phyloP scores from a whole-genome alignment of 37 sponge, comb jelly and placozoan genomes.

The Cliona cf. orientalis region DNA sequence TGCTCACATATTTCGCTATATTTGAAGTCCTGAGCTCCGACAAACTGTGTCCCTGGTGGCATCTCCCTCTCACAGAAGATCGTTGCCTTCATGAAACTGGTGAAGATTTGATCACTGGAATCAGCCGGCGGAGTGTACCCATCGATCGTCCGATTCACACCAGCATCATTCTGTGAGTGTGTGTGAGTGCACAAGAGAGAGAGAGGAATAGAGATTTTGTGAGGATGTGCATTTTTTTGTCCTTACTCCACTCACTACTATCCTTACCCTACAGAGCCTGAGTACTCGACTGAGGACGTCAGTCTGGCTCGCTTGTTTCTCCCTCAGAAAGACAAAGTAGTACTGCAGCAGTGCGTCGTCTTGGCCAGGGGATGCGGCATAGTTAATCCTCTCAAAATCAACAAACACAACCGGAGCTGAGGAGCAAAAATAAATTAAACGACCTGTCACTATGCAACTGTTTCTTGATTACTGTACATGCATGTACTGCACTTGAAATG shows the following conservation, averaged over 20 bases:
- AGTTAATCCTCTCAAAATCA: background rate
- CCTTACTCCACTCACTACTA: background rate
- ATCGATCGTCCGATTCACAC: no score
- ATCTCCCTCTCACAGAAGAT: conserved; percentile 24
- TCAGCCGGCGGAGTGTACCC: background rate
- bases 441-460: no score
- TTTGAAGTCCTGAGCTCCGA: conserved; percentile 1
- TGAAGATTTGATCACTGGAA: conserved; percentile 9
- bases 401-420: conserved; percentile 25
- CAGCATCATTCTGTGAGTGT: background rate
- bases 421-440: no score
- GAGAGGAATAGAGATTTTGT: background rate
- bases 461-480: no score
- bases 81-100: conserved; percentile 15
- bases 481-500: no score
- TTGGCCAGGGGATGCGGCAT: background rate
- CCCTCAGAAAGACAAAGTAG: conserved; percentile 28
- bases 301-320: conserved; percentile 1
- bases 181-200: background rate
- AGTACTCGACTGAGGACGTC: background rate
- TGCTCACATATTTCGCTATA: conserved; percentile 26
- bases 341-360: background rate
- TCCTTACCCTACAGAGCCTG: conserved; percentile 36
- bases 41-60: background rate
- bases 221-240: background rate